Base-by-base conservation (phyloP, 2,797 vertebrate genomes). In the Amblyopsis hoosieri region DNA sequence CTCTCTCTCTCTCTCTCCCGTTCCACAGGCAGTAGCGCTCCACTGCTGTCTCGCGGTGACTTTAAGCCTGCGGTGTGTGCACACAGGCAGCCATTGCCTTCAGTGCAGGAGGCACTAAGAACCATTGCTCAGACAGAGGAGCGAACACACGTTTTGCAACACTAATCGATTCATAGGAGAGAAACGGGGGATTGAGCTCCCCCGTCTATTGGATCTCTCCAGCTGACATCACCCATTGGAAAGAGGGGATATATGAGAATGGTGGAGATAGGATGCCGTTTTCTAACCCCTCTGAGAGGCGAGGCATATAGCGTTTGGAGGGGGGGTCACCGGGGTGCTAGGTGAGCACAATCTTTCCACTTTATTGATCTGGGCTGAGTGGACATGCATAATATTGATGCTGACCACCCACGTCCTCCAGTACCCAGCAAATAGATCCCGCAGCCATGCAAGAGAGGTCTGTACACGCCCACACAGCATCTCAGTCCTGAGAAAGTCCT, bases 321-420 rank as follows among this genome's bases (percentile, higher is more conserved):
- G 57, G 53, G 60, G 55, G 51, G 29, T 9, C 60, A 51, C 12
- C 23, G 60, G 67, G 73, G 51, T 51, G 66, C 3, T 19, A 60
- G 42, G 56, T 60, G 54, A 46, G 45, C 13, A 29, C 23, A 29
- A 29, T 29, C 23, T 29, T 29, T 29, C 80, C 67, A 3, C 76
- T 60, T 82, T 86, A 90, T 87, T 85, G 88, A 90, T 89, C 85
- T 75, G 67, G 79, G 68, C 57, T 62, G 72, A 81, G 71, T 80
- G 78, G 82, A 89, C 85, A 83, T 57, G 84, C 75, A 72, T 78
- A 77, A 79, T 85, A 85, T 85, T 84, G 83, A 89, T 76, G 33
- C 33, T 37, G 72, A 69, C 85, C 83, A 84, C 83, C 83, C 74
- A 83, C 83, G 23, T 74, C 54, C 66, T 72, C 76, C 75, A 82